phyloP scores from a whole-genome alignment of 2,888 invertebrate species.

The Noctuana brunneofusca region DNA sequence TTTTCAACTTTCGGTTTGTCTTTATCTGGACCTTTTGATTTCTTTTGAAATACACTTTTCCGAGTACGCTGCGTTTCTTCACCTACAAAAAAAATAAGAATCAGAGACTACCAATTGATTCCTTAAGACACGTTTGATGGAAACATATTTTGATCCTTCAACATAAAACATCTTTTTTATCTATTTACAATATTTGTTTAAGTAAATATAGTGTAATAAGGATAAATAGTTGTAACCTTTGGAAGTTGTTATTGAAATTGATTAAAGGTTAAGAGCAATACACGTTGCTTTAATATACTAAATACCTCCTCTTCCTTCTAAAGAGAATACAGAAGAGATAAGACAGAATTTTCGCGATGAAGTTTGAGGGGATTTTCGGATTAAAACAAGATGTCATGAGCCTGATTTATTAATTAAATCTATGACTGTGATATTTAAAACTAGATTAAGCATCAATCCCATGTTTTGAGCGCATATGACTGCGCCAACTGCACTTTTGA shows the following conservation, averaged over 20 bases:
- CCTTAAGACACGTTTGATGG: background rate
- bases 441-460: slow-evolving; percentile 43
- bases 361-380: background rate
- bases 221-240: too few relatives aligned
- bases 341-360: too few relatives aligned
- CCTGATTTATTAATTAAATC: background rate
- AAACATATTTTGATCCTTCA: background rate
- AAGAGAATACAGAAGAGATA: background rate
- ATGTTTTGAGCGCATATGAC: slow-evolving; percentile 53
- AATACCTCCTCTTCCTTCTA: background rate
- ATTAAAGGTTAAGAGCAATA: too few relatives aligned
- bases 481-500: slow-evolving; percentile 48
- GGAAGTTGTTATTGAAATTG: too few relatives aligned
- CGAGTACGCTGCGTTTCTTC: slow-evolving; percentile 25
- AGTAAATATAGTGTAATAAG: background rate
- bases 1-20: background rate
- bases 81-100: slow-evolving; percentile 32
- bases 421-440: too few relatives aligned
- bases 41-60: slow-evolving; percentile 15
- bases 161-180: background rate
- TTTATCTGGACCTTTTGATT: slow-evolving; percentile 29
- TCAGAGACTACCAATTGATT: slow-evolving; percentile 9
- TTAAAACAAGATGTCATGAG: background rate
- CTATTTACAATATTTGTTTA: background rate
- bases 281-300: too few relatives aligned